Conservation (phyloP, 2,797 vertebrate genomes). For the Sebastolobus altivelis region DNA sequence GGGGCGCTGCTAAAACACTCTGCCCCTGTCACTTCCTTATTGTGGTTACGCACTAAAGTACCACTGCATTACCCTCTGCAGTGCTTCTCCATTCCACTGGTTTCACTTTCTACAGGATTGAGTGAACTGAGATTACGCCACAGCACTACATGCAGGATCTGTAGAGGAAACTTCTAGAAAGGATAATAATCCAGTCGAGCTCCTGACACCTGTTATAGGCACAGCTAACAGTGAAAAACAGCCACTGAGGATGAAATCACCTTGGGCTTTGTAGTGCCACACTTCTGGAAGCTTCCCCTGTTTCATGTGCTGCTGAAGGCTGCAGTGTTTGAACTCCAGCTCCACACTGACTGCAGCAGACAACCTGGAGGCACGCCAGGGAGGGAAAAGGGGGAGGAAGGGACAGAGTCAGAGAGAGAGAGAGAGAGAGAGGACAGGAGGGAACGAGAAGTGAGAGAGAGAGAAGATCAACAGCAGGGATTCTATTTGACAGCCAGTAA, state of each 20-base stretch:
- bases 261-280: constrained; percentile 49
- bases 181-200: constrained; percentile 16
- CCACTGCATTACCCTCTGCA: constrained; percentile 46
- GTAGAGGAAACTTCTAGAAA: constrained; percentile 48
- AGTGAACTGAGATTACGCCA: constrained; percentile 49
- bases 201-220: constrained; percentile 47
- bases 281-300: constrained; percentile 71
- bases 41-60: constrained; percentile 31
- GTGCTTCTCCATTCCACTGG: constrained; percentile 25
- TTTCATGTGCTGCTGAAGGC: constrained; percentile 70
- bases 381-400: constrained; percentile 48
- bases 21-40: constrained; percentile 50
- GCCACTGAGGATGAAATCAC: constrained; percentile 49
- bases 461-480: constrained; percentile 60
- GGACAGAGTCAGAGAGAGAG: constrained; percentile 28
- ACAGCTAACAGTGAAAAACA: constrained; percentile 5
- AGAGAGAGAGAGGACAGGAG: constrained; percentile 25
- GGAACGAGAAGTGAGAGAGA: constrained; percentile 44
- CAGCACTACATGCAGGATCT: not conserved
- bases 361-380: constrained; percentile 80
- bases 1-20: constrained; percentile 32
- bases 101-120: constrained; percentile 46
- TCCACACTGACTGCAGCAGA: constrained; percentile 79
- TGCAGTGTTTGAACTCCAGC: constrained; percentile 79
- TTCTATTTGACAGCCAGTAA: constrained; percentile 68